Conservation (phyloP, 2,888 invertebrate species). For the Capitulum mitella region DNA sequence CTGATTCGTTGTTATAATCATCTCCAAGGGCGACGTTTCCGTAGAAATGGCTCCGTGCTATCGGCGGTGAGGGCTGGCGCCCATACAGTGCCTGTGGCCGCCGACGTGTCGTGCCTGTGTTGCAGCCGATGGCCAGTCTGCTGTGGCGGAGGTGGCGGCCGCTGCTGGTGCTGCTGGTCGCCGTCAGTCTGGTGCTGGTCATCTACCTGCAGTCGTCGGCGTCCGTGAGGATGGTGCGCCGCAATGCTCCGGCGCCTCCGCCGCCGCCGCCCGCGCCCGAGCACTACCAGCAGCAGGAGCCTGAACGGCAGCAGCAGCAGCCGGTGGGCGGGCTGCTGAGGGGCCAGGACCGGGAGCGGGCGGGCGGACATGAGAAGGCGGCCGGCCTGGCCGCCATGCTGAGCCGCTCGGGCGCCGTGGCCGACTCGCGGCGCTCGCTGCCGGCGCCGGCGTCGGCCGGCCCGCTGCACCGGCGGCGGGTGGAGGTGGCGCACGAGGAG, state of each 20-base stretch:
- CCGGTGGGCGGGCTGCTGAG: too few species aligned
- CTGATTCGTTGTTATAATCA: too few species aligned
- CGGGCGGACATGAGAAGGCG: neutral
- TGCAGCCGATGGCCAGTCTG: constrained; percentile 30
- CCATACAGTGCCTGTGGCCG: too few species aligned
- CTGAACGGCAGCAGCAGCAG: too few species aligned
- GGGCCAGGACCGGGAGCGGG: neutral
- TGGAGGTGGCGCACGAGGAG: constrained; percentile 26
- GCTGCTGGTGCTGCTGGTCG: constrained; percentile 31
- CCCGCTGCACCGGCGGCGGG: constrained; percentile 30
- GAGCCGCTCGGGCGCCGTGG: neutral
- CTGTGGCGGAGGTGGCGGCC: constrained; percentile 30
- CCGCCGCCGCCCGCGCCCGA: constrained; percentile 25
- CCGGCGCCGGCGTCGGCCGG: constrained; percentile 7
- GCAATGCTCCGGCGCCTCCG: neutral
- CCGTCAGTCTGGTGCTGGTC: constrained; percentile 31
- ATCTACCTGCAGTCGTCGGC: constrained; percentile 32
- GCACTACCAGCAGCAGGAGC: too few species aligned
- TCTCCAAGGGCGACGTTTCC: too few species aligned
- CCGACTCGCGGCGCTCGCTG: neutral
- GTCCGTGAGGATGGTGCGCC: constrained; percentile 18
- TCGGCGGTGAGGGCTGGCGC: too few species aligned
- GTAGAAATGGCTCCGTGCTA: too few species aligned
- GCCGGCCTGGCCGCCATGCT: neutral
- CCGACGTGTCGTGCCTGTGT: too few species aligned